Conservation (phyloP, 2,888 invertebrate genomes). For the Amaurobius ferox region DNA sequence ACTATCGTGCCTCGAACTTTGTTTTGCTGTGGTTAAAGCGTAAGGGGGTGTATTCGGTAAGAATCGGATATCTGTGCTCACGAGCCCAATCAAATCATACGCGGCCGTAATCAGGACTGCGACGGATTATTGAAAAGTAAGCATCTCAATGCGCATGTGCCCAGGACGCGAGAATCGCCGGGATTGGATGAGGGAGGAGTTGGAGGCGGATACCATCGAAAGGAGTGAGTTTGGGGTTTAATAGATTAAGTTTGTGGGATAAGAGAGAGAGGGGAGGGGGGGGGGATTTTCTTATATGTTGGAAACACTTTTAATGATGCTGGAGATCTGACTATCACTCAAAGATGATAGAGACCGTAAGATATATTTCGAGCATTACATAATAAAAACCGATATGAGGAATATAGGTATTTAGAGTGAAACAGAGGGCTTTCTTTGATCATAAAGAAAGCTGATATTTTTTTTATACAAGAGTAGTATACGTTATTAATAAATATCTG, state of each 20-base stretch:
- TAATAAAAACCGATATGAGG: neutral
- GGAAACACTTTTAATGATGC: conserved; percentile 21
- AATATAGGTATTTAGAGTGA: neutral
- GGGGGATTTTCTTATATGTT: conserved; percentile 29
- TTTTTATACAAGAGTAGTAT: too few relatives aligned
- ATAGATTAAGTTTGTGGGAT: conserved; percentile 68
- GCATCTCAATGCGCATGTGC: conserved; percentile 54
- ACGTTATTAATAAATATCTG: too few relatives aligned
- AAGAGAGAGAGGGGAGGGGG: too few relatives aligned
- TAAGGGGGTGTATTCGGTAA: conserved; percentile 46
- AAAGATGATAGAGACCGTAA: neutral
- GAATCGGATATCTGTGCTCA: conserved; percentile 51
- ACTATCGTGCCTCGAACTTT: conserved; percentile 42
- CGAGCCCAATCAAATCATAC: conserved; percentile 71
- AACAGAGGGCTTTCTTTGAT: too few relatives aligned
- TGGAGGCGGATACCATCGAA: conserved; percentile 29
- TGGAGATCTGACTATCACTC: neutral
- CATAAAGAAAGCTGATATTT: too few relatives aligned
- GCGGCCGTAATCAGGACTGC: conserved; percentile 62
- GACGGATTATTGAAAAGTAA: conserved; percentile 69
- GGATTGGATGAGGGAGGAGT: conserved; percentile 25
- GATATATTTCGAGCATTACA: neutral
- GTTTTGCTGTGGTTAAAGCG: conserved; percentile 61
- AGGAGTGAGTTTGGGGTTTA: conserved; percentile 51
- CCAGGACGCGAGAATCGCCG: neutral